Percentiles rank a stretch among this genome's conserved stretches.
Conservation (phyloP, 1,140 invertebrate species). For the Choristoneura fumiferana region DNA sequence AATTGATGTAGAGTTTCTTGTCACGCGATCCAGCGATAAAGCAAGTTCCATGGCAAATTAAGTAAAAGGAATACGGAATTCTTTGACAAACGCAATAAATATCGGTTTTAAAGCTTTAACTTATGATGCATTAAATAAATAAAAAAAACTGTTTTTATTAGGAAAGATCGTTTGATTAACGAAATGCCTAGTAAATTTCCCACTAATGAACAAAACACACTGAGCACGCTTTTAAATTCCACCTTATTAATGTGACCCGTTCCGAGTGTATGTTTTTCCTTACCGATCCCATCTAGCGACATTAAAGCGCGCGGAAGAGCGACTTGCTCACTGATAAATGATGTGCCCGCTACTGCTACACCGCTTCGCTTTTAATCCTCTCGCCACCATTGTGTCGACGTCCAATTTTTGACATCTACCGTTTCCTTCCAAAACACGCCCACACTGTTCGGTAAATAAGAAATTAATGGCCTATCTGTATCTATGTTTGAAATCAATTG, state of each 20-base stretch:
- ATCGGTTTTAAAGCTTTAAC: neutral
- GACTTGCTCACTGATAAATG: constrained; percentile 69
- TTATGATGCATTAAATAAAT: constrained; percentile 20
- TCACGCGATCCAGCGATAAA: constrained; percentile 68
- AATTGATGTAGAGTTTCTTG: constrained; percentile 57
- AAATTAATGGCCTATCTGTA: constrained; percentile 65
- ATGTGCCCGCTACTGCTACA: constrained; percentile 66
- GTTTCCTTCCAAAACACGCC: constrained; percentile 47
- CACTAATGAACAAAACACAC: neutral
- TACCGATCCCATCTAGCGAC: constrained; percentile 28
- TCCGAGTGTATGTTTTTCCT: constrained; percentile 21
- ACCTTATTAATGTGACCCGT: constrained; percentile 14
- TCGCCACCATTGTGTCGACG: constrained; percentile 56
- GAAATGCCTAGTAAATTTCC: neutral
- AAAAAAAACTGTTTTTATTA: neutral
- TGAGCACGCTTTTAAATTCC: neutral
- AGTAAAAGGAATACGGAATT: constrained; percentile 29
- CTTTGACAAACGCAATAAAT: neutral
- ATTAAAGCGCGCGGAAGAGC: constrained; percentile 37
- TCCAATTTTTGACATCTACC: constrained; percentile 63
- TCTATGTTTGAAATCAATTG: constrained; percentile 58
- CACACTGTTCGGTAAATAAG: constrained; percentile 63
- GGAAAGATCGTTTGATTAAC: neutral
- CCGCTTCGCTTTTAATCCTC: constrained; percentile 73
- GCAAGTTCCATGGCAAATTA: constrained; percentile 35